A percentile compares a stretch with the other conserved stretches of the same genome.
phyloP scores from a whole-genome alignment of 2,888 invertebrate species.

The Sicus ferrugineus region DNA sequence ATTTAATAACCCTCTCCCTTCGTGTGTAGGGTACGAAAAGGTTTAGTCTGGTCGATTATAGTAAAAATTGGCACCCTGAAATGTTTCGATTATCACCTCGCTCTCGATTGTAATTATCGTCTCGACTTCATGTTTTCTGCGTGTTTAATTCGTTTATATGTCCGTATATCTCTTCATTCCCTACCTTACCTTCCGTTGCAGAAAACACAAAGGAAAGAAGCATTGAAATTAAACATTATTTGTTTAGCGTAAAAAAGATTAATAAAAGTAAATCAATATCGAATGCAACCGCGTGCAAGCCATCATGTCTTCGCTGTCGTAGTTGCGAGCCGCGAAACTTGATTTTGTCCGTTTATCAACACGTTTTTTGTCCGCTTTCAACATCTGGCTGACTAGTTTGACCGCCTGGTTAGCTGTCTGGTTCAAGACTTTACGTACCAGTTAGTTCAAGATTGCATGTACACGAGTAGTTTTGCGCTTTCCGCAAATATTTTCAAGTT shows the following conservation, averaged over 20 bases:
- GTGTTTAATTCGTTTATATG: too few species aligned
- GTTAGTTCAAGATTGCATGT: not conserved
- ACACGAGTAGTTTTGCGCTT: not conserved
- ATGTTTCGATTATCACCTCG: too few species aligned
- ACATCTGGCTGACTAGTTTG: not conserved
- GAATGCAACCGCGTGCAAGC: too few species aligned
- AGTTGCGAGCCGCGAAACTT: not conserved
- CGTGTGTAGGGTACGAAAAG: too few species aligned
- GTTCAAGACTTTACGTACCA: not conserved
- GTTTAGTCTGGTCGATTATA: too few species aligned
- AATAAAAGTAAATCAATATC: too few species aligned
- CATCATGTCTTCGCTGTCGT: not conserved
- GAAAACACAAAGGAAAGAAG: not conserved
- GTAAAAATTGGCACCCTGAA: too few species aligned
- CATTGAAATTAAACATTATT: not conserved
- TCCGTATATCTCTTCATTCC: too few species aligned
- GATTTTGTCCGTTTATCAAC: not conserved
- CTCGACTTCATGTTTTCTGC: too few species aligned
- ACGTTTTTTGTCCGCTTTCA: not conserved
- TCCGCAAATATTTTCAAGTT: slow-evolving; percentile 23
- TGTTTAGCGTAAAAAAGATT: not conserved
- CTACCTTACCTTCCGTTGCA: too few species aligned
- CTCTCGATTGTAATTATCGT: too few species aligned
- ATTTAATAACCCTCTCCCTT: too few species aligned
- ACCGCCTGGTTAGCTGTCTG: not conserved